Conservation (phyloP, 2,113 vertebrate species). For the Vidua macroura region DNA sequence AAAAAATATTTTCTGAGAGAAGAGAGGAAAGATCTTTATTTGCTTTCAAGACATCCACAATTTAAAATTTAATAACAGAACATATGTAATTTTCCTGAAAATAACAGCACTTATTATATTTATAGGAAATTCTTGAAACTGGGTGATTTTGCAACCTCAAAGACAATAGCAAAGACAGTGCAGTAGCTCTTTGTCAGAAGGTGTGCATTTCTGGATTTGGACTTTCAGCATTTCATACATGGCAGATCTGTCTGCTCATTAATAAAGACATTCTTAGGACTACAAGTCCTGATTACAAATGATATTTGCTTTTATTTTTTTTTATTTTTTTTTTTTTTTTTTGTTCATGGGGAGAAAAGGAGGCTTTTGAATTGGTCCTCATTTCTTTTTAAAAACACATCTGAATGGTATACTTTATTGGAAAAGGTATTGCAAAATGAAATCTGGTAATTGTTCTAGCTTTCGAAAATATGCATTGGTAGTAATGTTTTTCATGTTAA, state of each 20-base stretch:
- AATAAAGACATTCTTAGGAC: neutral
- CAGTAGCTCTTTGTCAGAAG: neutral
- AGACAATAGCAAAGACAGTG: neutral
- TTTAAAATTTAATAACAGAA: conserved; percentile 1
- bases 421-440: neutral
- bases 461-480: neutral
- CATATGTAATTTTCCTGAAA: neutral
- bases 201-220: neutral
- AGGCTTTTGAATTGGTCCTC: neutral
- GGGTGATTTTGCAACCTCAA: neutral
- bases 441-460: neutral
- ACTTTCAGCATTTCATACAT: neutral
- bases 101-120: neutral
- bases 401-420: neutral
- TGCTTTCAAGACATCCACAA: neutral
- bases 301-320: neutral
- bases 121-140: neutral
- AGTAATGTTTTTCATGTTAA: neutral
- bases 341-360: neutral
- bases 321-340: neutral
- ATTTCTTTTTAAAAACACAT: neutral
- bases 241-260: neutral
- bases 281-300: neutral
- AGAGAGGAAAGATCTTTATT: neutral
- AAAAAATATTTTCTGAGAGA: neutral